Conservation (phyloP, 2,888 invertebrate species). For the Polymixis flavicincta region DNA sequence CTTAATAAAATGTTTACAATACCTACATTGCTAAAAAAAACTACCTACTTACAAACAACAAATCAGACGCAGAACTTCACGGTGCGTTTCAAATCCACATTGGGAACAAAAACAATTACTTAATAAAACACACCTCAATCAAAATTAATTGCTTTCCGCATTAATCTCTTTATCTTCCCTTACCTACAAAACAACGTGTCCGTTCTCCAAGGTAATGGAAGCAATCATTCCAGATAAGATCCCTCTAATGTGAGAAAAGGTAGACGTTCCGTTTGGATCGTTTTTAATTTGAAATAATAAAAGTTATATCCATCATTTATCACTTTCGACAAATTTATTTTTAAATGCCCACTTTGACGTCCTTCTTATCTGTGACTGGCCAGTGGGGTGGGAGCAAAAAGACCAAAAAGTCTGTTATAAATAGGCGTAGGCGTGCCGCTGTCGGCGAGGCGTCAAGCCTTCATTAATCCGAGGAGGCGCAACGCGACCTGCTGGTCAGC, state of each 20-base stretch:
- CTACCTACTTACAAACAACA: conserved; percentile 59
- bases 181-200: conserved; percentile 88
- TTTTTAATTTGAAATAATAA: conserved; percentile 91
- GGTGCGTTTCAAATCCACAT: conserved; percentile 84
- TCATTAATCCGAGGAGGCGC: conserved; percentile 70
- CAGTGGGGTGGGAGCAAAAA: conserved; percentile 80
- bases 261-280: conserved; percentile 86
- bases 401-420: conserved; percentile 79
- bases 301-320: conserved; percentile 90
- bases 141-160: conserved; percentile 90
- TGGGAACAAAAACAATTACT: conserved; percentile 89
- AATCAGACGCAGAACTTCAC: conserved; percentile 73
- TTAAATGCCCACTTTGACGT: conserved; percentile 88
- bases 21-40: conserved; percentile 62
- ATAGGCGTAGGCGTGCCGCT: conserved; percentile 84
- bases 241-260: conserved; percentile 90
- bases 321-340: conserved; percentile 91
- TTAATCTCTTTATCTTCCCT: conserved; percentile 89
- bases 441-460: conserved; percentile 80
- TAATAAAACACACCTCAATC: conserved; percentile 90
- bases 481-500: conserved; percentile 38
- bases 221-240: conserved; percentile 90
- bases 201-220: conserved; percentile 88
- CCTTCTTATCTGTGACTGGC: conserved; percentile 86
- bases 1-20: conserved; percentile 27